Conservation (phyloP, 1,140 invertebrate genomes). For the Aporrectodea caliginosa region DNA sequence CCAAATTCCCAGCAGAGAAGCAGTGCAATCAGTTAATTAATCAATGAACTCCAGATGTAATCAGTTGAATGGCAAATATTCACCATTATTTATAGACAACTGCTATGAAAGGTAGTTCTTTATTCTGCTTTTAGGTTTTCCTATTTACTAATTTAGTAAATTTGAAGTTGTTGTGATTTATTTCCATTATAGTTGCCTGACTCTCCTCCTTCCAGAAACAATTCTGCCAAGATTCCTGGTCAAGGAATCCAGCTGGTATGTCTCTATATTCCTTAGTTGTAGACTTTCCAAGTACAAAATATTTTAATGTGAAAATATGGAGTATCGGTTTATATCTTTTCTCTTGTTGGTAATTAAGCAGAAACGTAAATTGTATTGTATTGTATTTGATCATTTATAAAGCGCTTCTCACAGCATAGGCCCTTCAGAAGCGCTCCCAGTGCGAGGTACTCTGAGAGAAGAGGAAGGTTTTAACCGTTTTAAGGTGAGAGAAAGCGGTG, state of each 20-base stretch:
- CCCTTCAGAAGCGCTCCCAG: background rate
- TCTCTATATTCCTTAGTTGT: background rate
- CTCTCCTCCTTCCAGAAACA: background rate
- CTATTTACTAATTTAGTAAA: no score
- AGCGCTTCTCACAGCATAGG: background rate
- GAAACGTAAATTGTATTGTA: background rate
- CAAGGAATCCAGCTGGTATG: background rate
- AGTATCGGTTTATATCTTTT: background rate
- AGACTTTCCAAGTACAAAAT: background rate
- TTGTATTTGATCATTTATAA: background rate
- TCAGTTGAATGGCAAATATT: background rate
- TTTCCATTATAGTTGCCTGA: background rate
- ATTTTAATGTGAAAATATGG: no score
- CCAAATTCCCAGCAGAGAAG: background rate
- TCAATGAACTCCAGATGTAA: background rate
- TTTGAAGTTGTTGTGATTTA: background rate
- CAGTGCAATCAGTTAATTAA: no score
- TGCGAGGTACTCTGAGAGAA: no score
- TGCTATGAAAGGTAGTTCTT: background rate
- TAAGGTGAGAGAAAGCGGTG: no score
- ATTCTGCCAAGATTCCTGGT: background rate
- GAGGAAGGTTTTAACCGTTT: no score
- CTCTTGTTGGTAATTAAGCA: background rate
- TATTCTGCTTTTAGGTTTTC: no score
- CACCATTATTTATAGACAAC: background rate